phyloP scores from a whole-genome alignment of 2,113 vertebrate genomes.

The Chlamydotis undulata region DNA sequence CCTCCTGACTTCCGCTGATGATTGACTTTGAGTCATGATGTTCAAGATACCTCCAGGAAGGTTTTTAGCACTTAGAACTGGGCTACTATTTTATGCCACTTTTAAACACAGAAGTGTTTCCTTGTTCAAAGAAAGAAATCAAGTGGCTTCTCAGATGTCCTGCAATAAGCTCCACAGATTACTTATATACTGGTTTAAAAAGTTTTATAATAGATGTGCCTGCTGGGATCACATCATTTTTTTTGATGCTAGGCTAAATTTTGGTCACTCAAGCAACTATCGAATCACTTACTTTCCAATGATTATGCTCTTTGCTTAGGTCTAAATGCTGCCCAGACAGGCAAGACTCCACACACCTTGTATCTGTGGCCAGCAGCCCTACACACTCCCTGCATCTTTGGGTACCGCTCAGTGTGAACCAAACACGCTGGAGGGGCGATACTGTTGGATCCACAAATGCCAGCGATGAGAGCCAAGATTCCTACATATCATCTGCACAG shows the following conservation, averaged over 20 bases:
- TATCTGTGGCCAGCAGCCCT: neutral
- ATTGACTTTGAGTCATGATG: neutral
- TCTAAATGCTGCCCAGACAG: neutral
- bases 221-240: neutral
- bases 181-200: neutral
- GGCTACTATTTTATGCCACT: neutral
- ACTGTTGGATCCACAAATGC: neutral
- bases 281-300: neutral
- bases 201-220: neutral
- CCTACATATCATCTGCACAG: neutral
- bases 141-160: neutral
- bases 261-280: neutral
- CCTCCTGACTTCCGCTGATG: neutral
- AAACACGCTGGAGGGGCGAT: neutral
- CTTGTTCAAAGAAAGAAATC: neutral
- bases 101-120: neutral
- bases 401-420: neutral
- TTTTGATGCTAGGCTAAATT: neutral
- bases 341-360: neutral
- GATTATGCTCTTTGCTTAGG: neutral
- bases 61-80: neutral
- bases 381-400: fast-evolving
- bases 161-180: neutral
- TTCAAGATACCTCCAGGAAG: neutral
- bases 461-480: neutral